phyloP scores from a whole-genome alignment of 92 coral and sea anemone genomes.

The Porites evermanni region DNA sequence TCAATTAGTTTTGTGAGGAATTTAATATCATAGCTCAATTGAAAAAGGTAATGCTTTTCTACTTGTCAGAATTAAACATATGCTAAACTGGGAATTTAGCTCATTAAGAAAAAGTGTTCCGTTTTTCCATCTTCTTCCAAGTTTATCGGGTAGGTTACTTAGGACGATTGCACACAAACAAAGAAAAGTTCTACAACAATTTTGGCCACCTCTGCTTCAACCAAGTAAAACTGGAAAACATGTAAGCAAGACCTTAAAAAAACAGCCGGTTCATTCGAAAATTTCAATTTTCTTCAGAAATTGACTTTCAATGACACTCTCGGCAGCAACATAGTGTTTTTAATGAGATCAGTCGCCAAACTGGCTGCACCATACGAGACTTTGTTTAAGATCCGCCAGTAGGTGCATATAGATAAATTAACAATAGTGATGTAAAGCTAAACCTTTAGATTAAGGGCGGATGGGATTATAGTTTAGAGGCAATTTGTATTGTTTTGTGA shows the following conservation, averaged over 20 bases:
- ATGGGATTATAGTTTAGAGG: background rate
- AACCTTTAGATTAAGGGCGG: background rate
- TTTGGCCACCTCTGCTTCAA: too few species aligned
- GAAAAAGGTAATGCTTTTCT: too few species aligned
- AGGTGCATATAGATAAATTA: background rate
- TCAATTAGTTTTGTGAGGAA: background rate
- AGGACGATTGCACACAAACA: too few species aligned
- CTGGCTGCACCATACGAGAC: background rate
- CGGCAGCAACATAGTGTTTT: background rate
- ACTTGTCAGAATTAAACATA: too few species aligned
- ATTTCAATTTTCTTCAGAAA: background rate
- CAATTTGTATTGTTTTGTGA: background rate
- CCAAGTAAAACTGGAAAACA: too few species aligned
- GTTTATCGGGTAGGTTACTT: too few species aligned
- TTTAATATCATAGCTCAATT: background rate
- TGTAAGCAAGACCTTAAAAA: background rate
- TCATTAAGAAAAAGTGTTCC: too few species aligned
- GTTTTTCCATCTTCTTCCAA: too few species aligned
- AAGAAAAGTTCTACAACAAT: too few species aligned
- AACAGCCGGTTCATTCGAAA: background rate
- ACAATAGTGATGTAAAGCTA: conserved; percentile 2
- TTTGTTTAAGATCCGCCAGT: background rate
- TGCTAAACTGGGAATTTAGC: too few species aligned
- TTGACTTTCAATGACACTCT: background rate
- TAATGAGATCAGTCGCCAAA: background rate